A percentile compares a stretch with the other conserved stretches of the same genome.
phyloP scores from a whole-genome alignment of 2,113 vertebrate species.

The Mugil cephalus region DNA sequence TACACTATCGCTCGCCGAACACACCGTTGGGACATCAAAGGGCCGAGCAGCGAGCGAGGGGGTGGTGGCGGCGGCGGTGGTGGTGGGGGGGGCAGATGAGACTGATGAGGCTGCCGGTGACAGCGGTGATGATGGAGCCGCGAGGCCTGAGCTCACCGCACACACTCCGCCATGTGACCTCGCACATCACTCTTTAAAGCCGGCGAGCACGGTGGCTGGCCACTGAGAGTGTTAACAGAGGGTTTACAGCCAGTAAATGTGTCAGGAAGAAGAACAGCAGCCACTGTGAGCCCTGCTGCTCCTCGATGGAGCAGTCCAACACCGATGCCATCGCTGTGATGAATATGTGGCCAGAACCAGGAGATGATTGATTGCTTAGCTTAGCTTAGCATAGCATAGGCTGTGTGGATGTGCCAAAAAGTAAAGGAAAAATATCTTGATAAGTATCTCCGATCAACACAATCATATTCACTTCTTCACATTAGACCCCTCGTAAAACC shows the following conservation, averaged over 20 bases:
- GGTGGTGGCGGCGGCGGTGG: slow-evolving; percentile 32
- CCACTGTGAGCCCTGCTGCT: neutral
- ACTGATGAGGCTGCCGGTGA: slow-evolving; percentile 55
- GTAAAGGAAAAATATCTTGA: neutral
- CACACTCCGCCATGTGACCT: slow-evolving; percentile 35
- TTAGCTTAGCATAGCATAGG: neutral
- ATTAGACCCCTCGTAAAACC: too few relatives aligned
- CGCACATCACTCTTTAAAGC: slow-evolving; percentile 13
- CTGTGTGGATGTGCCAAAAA: too few relatives aligned
- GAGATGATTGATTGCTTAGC: neutral
- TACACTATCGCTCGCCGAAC: slow-evolving; percentile 71
- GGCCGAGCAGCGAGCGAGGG: slow-evolving; percentile 7
- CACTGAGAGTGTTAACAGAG: neutral
- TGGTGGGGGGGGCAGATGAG: slow-evolving; percentile 23
- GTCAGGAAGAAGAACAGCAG: slow-evolving; percentile 16
- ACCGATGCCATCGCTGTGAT: neutral
- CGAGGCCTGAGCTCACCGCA: slow-evolving; percentile 14
- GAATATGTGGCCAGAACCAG: neutral
- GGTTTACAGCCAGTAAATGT: slow-evolving; percentile 12
- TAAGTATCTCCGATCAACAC: neutral
- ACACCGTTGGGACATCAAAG: slow-evolving; percentile 77
- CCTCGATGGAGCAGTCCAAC: neutral
- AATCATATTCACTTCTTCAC: neutral
- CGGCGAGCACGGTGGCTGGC: neutral
- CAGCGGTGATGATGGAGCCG: slow-evolving; percentile 29